Conservation (phyloP, 1,140 invertebrate species). For the Drosophila watanabei region DNA sequence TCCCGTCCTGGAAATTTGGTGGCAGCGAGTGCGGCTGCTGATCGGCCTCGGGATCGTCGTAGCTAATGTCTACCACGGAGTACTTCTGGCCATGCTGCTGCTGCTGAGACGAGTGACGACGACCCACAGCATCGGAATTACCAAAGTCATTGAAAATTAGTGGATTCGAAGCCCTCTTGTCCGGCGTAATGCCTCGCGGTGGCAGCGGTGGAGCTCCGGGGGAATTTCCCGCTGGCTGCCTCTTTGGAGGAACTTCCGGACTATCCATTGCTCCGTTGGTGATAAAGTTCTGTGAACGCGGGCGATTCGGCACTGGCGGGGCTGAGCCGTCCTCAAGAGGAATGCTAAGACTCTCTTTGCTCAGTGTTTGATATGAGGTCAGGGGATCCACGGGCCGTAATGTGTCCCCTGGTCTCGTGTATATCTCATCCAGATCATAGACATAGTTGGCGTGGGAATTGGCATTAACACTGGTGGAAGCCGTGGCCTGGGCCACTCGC, state of each 20-base stretch:
- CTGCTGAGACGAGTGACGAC: slow-evolving; percentile 71
- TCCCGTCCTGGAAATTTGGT: slow-evolving; percentile 63
- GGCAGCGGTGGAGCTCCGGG: slow-evolving; percentile 86
- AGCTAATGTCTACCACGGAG: slow-evolving; percentile 82
- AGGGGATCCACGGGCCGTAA: slow-evolving; percentile 69
- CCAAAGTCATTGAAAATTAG: slow-evolving; percentile 78
- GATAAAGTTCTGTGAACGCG: slow-evolving; percentile 77
- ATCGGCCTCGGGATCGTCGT: slow-evolving; percentile 83
- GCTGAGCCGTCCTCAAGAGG: slow-evolving; percentile 46
- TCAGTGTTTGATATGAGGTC: slow-evolving; percentile 79
- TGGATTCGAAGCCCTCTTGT: slow-evolving; percentile 81
- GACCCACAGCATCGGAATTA: slow-evolving; percentile 45
- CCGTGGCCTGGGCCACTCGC: slow-evolving; percentile 72
- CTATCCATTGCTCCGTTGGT: slow-evolving; percentile 67
- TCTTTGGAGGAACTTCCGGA: slow-evolving; percentile 82
- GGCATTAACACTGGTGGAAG: slow-evolving; percentile 82
- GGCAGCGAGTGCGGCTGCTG: slow-evolving; percentile 78
- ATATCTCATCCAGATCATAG: slow-evolving; percentile 89
- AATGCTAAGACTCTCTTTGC: slow-evolving; percentile 77
- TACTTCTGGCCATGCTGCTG: slow-evolving; percentile 78
- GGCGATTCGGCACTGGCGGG: slow-evolving; percentile 79
- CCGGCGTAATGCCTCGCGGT: slow-evolving; percentile 85
- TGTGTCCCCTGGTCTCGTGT: slow-evolving; percentile 88
- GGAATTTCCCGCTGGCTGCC: slow-evolving; percentile 47
- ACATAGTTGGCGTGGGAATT: slow-evolving; percentile 71